A percentile compares a stretch with the other conserved stretches of the same genome.
These are phyloP conservation scores for Carassius auratus DNA, from an alignment of 2,113 vertebrate genomes.

Conservation along the genomic window DNA sequence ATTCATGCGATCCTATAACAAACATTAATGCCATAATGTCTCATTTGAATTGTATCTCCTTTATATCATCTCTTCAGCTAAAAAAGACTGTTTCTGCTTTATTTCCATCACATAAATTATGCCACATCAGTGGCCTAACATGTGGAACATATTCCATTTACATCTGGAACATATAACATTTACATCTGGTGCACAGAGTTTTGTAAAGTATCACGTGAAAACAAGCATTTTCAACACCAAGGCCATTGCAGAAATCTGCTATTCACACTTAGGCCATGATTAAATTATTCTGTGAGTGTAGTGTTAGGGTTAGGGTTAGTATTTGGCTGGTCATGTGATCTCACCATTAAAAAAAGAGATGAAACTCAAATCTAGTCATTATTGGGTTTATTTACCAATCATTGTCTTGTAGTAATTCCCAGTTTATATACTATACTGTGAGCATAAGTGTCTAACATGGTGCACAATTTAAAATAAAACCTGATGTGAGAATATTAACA, in stretches of 20 bases:
- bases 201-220: too few relatives aligned
- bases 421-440: neutral
- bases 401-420: neutral
- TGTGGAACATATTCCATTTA: neutral
- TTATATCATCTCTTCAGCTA: constrained; percentile 22
- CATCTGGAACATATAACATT: neutral
- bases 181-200: neutral
- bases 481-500: neutral
- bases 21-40: constrained; percentile 17
- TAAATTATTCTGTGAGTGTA: too few relatives aligned
- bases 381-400: neutral
- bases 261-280: too few relatives aligned
- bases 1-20: constrained; percentile 8
- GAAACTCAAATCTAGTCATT: too few relatives aligned
- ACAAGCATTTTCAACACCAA: too few relatives aligned
- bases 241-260: too few relatives aligned
- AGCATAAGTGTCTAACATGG: neutral
- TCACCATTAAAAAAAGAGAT: too few relatives aligned
- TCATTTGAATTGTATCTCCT: constrained; percentile 26
- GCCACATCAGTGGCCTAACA: neutral
- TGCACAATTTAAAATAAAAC: neutral
- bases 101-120: neutral
- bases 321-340: too few relatives aligned
- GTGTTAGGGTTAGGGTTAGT: too few relatives aligned
- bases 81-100: constrained; percentile 18